These are phyloP conservation scores for Halisarca cf. caerulea DNA, from an alignment of 37 sponge, comb jelly and placozoan genomes.

Conservation along the genomic window DNA sequence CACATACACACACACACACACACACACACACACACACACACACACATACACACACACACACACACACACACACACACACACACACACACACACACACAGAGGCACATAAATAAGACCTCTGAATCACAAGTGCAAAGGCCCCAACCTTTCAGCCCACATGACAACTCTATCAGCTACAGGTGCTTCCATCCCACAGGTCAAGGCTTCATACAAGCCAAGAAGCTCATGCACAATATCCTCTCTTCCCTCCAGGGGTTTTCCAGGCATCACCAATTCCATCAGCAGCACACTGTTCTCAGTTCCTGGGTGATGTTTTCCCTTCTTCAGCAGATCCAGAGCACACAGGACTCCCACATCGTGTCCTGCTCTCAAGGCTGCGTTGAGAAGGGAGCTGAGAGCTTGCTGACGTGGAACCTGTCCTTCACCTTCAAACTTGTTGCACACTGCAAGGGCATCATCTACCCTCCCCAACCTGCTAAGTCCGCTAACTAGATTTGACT, in stretches of 20 bases:
- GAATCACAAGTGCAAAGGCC: not conserved
- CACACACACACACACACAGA: not conserved
- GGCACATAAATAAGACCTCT: not conserved
- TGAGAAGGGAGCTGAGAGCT: not conserved
- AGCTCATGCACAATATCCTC: not conserved
- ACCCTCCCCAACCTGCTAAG: not conserved
- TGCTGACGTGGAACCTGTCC: not conserved
- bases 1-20: slow-evolving; percentile 31
- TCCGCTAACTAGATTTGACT: not conserved
- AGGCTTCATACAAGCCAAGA: not conserved
- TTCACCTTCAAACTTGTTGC: not conserved
- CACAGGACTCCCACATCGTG: not conserved
- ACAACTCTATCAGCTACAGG: not conserved
- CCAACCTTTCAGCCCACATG: slow-evolving; percentile 6
- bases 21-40: not conserved
- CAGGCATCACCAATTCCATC: not conserved
- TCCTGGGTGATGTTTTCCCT: not conserved
- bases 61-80: slow-evolving; percentile 33
- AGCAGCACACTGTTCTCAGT: not conserved
- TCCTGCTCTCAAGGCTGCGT: not conserved
- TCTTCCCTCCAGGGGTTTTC: not conserved
- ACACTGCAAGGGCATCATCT: not conserved
- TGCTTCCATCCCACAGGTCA: not conserved
- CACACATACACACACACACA: slow-evolving; percentile 5
- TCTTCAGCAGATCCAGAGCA: not conserved